phyloP scores from a whole-genome alignment of 2,797 vertebrate genomes.

The Rhinogobio ventralis region DNA sequence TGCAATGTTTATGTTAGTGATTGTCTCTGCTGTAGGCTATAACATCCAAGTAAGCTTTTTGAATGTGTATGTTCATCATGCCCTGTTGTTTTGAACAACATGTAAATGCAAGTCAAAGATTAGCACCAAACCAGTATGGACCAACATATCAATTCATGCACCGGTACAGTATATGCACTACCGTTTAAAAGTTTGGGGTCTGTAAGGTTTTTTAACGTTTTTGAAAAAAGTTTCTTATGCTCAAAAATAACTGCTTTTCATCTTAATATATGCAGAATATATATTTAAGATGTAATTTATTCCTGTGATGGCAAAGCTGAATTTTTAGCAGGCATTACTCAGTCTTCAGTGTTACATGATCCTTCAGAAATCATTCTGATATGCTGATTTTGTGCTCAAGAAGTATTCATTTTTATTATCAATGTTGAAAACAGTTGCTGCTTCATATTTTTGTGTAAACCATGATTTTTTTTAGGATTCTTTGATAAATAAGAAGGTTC shows the following conservation, averaged over 20 bases:
- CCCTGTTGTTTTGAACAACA: not conserved
- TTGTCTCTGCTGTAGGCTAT: conserved; percentile 1
- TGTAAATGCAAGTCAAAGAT: not conserved
- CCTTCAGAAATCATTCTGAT: not conserved
- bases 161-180: not conserved
- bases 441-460: not conserved
- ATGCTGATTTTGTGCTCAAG: not conserved
- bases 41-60: conserved; percentile 6
- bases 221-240: not conserved
- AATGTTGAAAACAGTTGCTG: not conserved
- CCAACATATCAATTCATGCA: not conserved
- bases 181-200: not conserved
- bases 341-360: not conserved
- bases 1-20: not conserved
- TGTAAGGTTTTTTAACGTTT: not conserved
- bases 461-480: not conserved
- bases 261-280: too few species aligned
- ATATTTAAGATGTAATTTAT: not conserved
- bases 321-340: not conserved
- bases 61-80: not conserved
- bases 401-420: not conserved
- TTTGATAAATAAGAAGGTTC: not conserved
- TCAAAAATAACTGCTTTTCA: too few species aligned
- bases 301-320: not conserved
- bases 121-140: not conserved